phyloP scores from a whole-genome alignment of 2,888 invertebrate genomes.

The Chalcis sispes region DNA sequence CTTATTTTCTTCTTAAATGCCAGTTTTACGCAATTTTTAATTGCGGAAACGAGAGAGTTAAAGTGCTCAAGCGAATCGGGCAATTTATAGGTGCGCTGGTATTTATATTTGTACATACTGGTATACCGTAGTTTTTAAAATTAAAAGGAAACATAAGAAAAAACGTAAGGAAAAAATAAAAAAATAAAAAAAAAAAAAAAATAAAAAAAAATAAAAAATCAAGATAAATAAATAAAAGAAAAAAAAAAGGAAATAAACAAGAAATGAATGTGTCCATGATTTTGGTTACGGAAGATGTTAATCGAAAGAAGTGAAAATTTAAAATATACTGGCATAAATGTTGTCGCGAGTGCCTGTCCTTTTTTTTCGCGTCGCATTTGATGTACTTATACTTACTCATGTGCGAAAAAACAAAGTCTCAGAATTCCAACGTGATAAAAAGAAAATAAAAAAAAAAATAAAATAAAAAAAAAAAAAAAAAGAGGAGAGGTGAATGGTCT shows the following conservation, averaged over 20 bases:
- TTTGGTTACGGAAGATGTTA: conserved; percentile 21
- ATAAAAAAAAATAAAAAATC: too few species aligned
- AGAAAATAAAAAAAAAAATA: neutral
- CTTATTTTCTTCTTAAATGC: conserved; percentile 17
- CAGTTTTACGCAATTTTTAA: conserved; percentile 17
- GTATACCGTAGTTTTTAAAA: conserved; percentile 47
- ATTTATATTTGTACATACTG: conserved; percentile 62
- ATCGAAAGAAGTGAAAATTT: conserved; percentile 38
- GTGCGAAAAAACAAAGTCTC: conserved; percentile 37
- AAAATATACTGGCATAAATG: conserved; percentile 57
- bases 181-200: too few species aligned
- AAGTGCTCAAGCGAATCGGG: conserved; percentile 45
- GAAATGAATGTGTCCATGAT: conserved; percentile 37
- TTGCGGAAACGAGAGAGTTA: conserved; percentile 48
- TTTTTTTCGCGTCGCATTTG: conserved; percentile 56
- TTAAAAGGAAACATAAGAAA: conserved; percentile 20
- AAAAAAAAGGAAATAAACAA: too few species aligned
- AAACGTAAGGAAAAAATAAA: too few species aligned
- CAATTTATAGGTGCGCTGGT: conserved; percentile 58
- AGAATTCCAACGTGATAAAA: conserved; percentile 31
- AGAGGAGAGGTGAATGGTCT: too few species aligned
- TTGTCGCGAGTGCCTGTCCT: conserved; percentile 54
- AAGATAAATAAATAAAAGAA: too few species aligned
- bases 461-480: too few species aligned
- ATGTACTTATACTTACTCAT: conserved; percentile 60